Percentiles rank a stretch among this genome's conserved stretches.
phyloP scores from a whole-genome alignment of 2,113 vertebrate genomes.

The Myiozetetes cayanensis region DNA sequence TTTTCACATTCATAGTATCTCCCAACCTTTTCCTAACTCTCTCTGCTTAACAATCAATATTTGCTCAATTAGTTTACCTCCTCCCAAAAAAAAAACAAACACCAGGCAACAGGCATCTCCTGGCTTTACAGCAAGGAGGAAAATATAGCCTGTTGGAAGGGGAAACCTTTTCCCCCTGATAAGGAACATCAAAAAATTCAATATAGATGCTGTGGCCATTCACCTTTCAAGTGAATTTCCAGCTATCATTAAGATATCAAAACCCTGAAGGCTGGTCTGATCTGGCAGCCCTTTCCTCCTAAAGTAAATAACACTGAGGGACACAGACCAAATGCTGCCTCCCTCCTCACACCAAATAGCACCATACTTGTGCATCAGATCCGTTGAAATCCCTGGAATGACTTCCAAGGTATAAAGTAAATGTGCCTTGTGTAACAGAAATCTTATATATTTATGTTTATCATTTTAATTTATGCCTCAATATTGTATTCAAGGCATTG shows the following conservation, averaged over 20 bases:
- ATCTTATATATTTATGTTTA: not conserved
- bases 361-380: not conserved
- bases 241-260: not conserved
- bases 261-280: not conserved
- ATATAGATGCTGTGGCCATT: not conserved
- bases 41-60: not conserved
- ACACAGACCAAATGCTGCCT: not conserved
- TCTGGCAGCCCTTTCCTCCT: not conserved
- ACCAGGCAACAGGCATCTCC: not conserved
- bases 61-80: not conserved
- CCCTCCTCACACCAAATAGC: not conserved
- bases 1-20: not conserved
- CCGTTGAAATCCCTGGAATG: not conserved
- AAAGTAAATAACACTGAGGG: not conserved
- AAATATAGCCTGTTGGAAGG: not conserved
- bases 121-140: not conserved
- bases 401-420: not conserved
- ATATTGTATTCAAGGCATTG: not conserved
- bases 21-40: not conserved
- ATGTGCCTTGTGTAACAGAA: not conserved
- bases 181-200: not conserved
- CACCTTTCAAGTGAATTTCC: not conserved
- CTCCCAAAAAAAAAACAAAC: not conserved
- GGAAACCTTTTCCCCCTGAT: not conserved
- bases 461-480: constrained; percentile 1